Conservation (phyloP, 2,888 invertebrate genomes). For the Acleris sparsana region DNA sequence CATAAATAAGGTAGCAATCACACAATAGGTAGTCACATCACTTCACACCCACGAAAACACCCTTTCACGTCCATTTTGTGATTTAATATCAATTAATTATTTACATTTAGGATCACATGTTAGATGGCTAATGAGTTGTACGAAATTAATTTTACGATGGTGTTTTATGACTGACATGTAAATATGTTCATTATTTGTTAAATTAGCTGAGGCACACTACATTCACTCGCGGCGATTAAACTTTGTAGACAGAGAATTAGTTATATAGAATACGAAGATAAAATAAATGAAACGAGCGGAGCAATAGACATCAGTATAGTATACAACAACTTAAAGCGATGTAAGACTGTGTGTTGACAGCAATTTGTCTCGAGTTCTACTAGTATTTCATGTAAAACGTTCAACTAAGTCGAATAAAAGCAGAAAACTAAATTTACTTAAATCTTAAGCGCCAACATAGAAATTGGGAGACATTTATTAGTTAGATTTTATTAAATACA, state of each 20-base stretch:
- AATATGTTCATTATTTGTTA: conserved; percentile 48
- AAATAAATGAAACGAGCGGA: conserved; percentile 38
- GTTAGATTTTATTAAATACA: too few species aligned
- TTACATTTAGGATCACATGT: conserved; percentile 75
- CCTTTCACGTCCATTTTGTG: conserved; percentile 73
- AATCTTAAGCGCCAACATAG: too few species aligned
- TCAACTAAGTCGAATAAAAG: neutral
- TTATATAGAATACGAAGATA: conserved; percentile 42
- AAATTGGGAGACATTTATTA: too few species aligned
- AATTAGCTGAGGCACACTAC: conserved; percentile 48
- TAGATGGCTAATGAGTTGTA: conserved; percentile 47
- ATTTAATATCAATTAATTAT: conserved; percentile 65
- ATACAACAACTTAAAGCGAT: conserved; percentile 25
- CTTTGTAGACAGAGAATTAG: conserved; percentile 31
- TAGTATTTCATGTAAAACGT: neutral
- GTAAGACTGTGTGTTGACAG: conserved; percentile 19
- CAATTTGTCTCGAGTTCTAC: neutral
- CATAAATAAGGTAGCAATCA: conserved; percentile 38
- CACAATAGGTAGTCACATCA: conserved; percentile 55
- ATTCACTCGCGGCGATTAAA: conserved; percentile 55
- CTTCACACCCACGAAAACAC: conserved; percentile 65
- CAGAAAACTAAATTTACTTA: neutral
- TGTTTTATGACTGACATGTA: conserved; percentile 37
- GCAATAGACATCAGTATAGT: conserved; percentile 16
- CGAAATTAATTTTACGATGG: conserved; percentile 20